Evolutionary conservation across 2,797 vertebrate genomes (phyloP).

Genomic region (Mus caroli): DNA sequence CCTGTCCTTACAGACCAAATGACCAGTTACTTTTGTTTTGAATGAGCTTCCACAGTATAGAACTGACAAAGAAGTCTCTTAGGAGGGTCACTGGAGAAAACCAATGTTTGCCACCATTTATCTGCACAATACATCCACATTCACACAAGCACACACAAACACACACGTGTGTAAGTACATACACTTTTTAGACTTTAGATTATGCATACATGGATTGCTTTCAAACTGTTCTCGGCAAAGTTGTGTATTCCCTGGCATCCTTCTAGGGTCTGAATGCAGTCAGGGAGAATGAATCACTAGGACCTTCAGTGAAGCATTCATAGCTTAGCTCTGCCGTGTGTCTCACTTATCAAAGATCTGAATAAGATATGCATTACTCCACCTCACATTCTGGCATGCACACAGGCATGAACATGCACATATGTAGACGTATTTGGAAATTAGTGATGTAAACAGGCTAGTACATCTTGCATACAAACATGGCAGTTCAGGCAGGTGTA

Average conservation of each 20-base stretch:
- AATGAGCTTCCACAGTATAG: not conserved
- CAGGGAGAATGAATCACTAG: not conserved
- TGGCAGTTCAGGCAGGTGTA: not conserved
- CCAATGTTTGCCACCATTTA: not conserved
- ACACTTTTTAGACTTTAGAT: not conserved
- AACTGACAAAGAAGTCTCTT: not conserved
- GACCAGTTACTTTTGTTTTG: not conserved
- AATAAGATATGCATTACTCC: not conserved
- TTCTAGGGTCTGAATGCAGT: not conserved
- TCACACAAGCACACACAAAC: too few relatives aligned
- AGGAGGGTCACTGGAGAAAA: not conserved
- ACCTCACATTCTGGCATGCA: not conserved
- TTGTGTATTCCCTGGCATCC: not conserved
- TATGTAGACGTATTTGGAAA: not conserved
- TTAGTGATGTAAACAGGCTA: not conserved
- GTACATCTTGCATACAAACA: not conserved
- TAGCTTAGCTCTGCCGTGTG: not conserved
- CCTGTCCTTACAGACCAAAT: not conserved
- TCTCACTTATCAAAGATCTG: not conserved
- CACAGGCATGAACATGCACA: fast-evolving
- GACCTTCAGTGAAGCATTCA: not conserved
- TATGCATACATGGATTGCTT: not conserved
- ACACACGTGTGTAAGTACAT: not conserved
- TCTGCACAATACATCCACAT: too few relatives aligned
- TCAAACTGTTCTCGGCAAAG: not conserved